Evolutionary conservation across 2,113 vertebrate species (phyloP).

Genomic region (Mesocricetus auratus): DNA sequence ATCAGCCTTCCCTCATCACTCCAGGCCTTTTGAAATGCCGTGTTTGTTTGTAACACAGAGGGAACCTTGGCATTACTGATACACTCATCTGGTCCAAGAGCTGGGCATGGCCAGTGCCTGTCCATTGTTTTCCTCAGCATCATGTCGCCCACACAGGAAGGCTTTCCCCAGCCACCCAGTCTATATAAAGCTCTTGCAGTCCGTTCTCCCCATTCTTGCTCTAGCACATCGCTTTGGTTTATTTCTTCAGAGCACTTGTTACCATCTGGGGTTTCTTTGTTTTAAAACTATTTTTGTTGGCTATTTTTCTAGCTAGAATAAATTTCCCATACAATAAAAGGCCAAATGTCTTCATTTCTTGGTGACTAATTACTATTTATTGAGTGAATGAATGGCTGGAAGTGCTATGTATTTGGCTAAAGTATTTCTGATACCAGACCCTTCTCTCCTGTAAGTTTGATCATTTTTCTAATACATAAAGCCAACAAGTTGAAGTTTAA

Average conservation of each 20-base stretch:
- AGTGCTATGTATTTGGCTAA: neutral
- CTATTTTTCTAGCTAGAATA: neutral
- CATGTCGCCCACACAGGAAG: neutral
- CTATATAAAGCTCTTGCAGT: neutral
- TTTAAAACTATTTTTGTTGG: neutral
- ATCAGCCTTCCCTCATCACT: neutral
- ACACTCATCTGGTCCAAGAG: neutral
- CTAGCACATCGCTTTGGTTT: neutral
- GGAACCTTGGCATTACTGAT: neutral
- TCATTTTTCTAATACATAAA: neutral
- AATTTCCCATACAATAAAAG: neutral
- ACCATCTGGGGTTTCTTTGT: neutral
- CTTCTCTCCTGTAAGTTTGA: neutral
- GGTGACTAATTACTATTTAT: constrained; percentile 24
- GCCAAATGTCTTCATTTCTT: neutral
- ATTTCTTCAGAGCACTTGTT: neutral
- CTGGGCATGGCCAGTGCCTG: neutral
- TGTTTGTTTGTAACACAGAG: neutral
- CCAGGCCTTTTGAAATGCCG: neutral
- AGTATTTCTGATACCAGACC: neutral
- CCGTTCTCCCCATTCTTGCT: neutral
- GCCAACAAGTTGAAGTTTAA: neutral
- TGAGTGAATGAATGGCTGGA: neutral
- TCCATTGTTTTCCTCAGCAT: neutral
- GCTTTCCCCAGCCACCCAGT: neutral